These are phyloP conservation scores for Apaloderma vittatum DNA, from an alignment of 2,113 vertebrate genomes.

Conservation along the genomic window DNA sequence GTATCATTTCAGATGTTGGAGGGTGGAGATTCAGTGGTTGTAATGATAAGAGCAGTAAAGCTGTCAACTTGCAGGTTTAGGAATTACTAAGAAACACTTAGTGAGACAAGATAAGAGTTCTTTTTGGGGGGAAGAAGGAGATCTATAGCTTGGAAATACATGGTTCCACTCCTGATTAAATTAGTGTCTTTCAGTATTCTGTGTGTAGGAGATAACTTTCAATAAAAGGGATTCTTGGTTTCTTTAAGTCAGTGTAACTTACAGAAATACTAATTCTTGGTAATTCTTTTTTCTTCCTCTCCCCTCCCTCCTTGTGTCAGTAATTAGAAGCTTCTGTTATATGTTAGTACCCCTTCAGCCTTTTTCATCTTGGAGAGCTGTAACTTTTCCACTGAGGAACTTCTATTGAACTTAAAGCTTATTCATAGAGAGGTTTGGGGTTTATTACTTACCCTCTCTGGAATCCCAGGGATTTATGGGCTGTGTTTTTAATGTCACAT, in stretches of 20 bases:
- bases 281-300: not conserved
- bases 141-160: not conserved
- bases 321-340: not conserved
- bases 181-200: not conserved
- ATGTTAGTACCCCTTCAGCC: not conserved
- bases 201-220: not conserved
- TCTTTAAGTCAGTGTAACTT: not conserved
- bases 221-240: not conserved
- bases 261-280: not conserved
- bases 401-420: not conserved
- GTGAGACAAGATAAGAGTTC: not conserved
- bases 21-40: not conserved
- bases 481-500: not conserved
- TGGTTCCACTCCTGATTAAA: not conserved
- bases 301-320: not conserved
- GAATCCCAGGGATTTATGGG: not conserved
- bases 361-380: not conserved
- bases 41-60: not conserved
- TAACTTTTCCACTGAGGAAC: not conserved
- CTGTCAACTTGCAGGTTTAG: not conserved
- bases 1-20: not conserved
- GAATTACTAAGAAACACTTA: not conserved
- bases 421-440: not conserved
- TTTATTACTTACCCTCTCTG: not conserved
- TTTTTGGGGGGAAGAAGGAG: not conserved